Base-by-base conservation (phyloP, 2,888 invertebrate species). In the Eulithis testata region DNA sequence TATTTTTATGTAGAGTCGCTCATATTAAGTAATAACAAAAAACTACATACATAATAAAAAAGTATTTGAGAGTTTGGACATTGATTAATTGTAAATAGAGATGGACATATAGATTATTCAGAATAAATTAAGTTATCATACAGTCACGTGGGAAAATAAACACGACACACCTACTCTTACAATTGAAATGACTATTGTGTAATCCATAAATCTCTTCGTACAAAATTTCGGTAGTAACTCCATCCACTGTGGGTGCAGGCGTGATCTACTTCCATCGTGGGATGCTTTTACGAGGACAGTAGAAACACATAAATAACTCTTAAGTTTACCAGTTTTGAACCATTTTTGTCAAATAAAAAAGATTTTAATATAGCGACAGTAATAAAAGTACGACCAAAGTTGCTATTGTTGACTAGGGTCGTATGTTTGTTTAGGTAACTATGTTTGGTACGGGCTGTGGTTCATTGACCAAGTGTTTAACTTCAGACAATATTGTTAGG, bases 381-480 rank as follows among this genome's bases (percentile, higher is more conserved):
- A 80, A 78, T 74, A 70, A 59, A 77, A 82, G 59, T 76, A 31
- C 66, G 47, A 50, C 71, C 59, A 69, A 70, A 74, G 71, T 76
- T 74, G 66, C 72, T 79, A 82, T 82, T 90, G 89, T 90, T 89
- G 89, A 87, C 86, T 81, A 70, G 70, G 73, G 75, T 80, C 77
- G 76, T 72, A 71, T 89, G 88, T 90, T 90, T 91, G 87, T 90
- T 90, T 90, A 89, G 88, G 86, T 87, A 87, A 90, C 88, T 85
- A 87, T 87, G 85, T 89, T 88, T 85, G 84, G 82, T 78, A 78
- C 81, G 78, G 79, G 37, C 61, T 47, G 44, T 66, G 63, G 86
- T 87, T 89, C 87, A 85, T 85, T 86, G 86, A 82, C 86, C 85
- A 86, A 86, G 83, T 87, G 85, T 88, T 88, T 85, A 82, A 87